Conservation (phyloP, 2,888 invertebrate genomes). For the Teinopalpus imperialis region DNA sequence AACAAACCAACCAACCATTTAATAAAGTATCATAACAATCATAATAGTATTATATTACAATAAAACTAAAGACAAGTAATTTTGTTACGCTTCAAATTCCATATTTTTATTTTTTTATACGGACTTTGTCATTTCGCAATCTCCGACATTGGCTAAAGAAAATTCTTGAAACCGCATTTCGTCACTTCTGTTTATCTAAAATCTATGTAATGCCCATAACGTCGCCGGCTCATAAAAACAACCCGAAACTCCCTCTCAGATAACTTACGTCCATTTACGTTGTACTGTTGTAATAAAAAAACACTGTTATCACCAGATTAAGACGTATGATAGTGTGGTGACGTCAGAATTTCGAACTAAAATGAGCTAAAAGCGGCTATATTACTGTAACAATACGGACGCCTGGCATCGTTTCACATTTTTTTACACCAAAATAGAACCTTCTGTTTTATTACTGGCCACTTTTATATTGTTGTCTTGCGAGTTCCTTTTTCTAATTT, state of each 20-base stretch:
- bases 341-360: conserved; percentile 35
- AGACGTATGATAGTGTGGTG: conserved; percentile 45
- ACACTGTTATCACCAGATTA: conserved; percentile 44
- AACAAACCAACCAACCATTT: too few relatives aligned
- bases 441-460: conserved; percentile 41
- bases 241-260: conserved; percentile 39
- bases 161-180: conserved; percentile 19
- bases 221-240: conserved; percentile 36
- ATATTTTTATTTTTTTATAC: background rate
- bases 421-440: conserved; percentile 27
- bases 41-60: too few relatives aligned
- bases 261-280: conserved; percentile 43
- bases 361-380: conserved; percentile 14
- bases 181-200: conserved; percentile 25
- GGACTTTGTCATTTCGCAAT: conserved; percentile 15
- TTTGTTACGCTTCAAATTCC: background rate
- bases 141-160: conserved; percentile 9
- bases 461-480: conserved; percentile 41
- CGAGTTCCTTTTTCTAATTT: conserved; percentile 36
- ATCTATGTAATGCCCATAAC: conserved; percentile 31
- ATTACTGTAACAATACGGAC: conserved; percentile 19
- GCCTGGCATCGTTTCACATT: conserved; percentile 12
- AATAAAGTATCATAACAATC: too few relatives aligned
- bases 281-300: conserved; percentile 45
- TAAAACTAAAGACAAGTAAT: background rate